Conservation (phyloP, 2,888 invertebrate species). For the Leptogaster cylindrica region DNA sequence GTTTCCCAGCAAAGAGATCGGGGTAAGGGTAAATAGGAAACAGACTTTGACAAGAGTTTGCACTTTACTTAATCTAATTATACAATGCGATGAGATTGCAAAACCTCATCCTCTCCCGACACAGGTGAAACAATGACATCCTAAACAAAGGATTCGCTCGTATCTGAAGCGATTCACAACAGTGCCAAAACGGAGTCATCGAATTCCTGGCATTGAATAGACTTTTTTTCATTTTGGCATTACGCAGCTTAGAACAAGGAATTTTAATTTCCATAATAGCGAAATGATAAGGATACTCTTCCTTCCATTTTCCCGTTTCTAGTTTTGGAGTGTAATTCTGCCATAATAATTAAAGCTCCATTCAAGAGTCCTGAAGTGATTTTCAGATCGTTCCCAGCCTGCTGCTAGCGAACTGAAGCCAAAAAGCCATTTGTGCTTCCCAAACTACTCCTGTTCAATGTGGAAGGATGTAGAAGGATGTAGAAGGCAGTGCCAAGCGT, state of each 20-base stretch:
- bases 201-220: too few species aligned
- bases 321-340: constrained; percentile 8
- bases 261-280: constrained; percentile 10
- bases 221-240: too few species aligned
- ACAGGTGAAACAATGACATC: too few species aligned
- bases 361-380: constrained; percentile 11
- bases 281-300: constrained; percentile 13
- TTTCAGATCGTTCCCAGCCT: constrained; percentile 15
- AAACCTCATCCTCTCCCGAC: background rate
- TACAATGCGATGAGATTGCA: background rate
- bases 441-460: background rate
- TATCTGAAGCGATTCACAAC: too few species aligned
- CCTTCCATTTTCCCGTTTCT: background rate
- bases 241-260: background rate
- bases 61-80: constrained; percentile 23
- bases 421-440: constrained; percentile 2
- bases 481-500: constrained; percentile 9
- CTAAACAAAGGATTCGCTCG: too few species aligned
- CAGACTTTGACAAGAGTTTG: constrained; percentile 18
- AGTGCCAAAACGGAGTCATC: too few species aligned
- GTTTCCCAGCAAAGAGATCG: background rate
- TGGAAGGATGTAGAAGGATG: background rate
- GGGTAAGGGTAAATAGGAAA: constrained; percentile 12
- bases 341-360: constrained; percentile 22
- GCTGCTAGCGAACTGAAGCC: constrained; percentile 2